These are phyloP conservation scores for Gallinago solitaria DNA, from an alignment of 2,797 vertebrate species.

Conservation along the genomic window DNA sequence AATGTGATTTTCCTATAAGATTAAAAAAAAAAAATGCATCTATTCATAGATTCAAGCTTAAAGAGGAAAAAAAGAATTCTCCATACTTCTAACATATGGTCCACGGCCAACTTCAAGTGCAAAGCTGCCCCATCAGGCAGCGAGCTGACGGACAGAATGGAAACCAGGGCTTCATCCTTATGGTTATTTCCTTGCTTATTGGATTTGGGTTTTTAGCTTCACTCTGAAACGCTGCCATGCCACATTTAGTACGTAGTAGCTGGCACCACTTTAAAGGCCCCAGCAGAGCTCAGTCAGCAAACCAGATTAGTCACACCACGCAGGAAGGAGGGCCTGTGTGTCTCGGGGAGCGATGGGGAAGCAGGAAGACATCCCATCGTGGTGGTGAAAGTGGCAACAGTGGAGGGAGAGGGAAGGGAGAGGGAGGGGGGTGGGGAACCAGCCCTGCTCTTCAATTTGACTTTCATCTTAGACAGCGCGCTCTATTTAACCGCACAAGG, in stretches of 20 bases:
- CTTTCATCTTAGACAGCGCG: not conserved
- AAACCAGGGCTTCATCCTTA: conserved; percentile 27
- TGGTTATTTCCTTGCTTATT: conserved; percentile 59
- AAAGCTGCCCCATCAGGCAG: conserved; percentile 52
- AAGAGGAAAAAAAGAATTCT: not conserved
- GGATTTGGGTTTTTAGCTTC: conserved; percentile 57
- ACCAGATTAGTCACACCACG: conserved; percentile 32
- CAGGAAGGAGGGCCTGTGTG: not conserved
- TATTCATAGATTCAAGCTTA: conserved; percentile 7
- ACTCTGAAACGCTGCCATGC: conserved; percentile 46
- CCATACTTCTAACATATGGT: conserved; percentile 1
- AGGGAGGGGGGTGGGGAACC: not conserved
- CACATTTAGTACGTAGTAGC: conserved; percentile 1
- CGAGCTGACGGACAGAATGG: not conserved
- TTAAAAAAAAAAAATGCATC: not conserved
- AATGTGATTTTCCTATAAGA: conserved; percentile 40
- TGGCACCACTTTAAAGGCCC: conserved; percentile 63
- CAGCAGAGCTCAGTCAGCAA: conserved; percentile 48
- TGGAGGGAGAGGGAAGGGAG: not conserved
- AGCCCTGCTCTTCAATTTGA: not conserved
- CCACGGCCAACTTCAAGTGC: not conserved
- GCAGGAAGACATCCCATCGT: not conserved
- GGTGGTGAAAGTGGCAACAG: not conserved
- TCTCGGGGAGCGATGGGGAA: not conserved
- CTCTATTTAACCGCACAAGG: not conserved